Evolutionary conservation across 2,113 vertebrate species (phyloP), one percentile per base, ranked within the genome.

Genomic region (Arenaria interpres): DNA sequence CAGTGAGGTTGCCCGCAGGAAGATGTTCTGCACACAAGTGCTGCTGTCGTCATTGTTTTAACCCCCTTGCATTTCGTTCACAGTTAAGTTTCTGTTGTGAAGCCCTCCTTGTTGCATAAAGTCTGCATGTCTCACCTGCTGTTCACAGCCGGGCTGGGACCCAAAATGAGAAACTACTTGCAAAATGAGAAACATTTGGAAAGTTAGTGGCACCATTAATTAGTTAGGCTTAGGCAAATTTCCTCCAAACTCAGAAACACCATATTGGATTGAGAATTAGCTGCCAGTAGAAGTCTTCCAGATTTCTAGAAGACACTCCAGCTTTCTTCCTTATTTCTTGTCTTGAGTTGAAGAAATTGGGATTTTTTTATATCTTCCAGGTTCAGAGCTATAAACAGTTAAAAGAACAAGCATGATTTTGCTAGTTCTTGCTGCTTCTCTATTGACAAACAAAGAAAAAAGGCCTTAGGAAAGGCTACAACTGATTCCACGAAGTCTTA

Each of bases 221-320:
- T 81, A 95, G 66, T 87, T 88, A 86, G 35, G 12, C 69, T 90
- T 89, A 50, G 57, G 66, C 33, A 95, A 92, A 93, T 93, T 96
- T 83, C 18, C 72, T 94, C 89, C 45, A 76, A 67, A 88, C 7
- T 74, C 32, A 23, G 28, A 51, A 94, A 83, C 21, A 32, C 39
- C 32, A 63, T 93, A 83, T 33, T 91, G 62, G 25, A 54, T n/a
- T 48, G 7, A 53, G 74, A 95, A 97, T 88, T 85, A 95, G 46
- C 1, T 24, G 15, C 77, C 64, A 17, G 15, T 68, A 97, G 48
- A 57, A 53, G 89, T 67, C 66, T 96, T 90, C 69, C 45, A 37
- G 59, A 56, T 48, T 23, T 48, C 48, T 48, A 23, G 22, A 33
- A 81, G 11, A 60, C 25, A 37, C 2, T 78, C n/a, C 14, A 4